Base-by-base conservation (phyloP, 2,113 vertebrate genomes). In the Malurus melanocephalus region DNA sequence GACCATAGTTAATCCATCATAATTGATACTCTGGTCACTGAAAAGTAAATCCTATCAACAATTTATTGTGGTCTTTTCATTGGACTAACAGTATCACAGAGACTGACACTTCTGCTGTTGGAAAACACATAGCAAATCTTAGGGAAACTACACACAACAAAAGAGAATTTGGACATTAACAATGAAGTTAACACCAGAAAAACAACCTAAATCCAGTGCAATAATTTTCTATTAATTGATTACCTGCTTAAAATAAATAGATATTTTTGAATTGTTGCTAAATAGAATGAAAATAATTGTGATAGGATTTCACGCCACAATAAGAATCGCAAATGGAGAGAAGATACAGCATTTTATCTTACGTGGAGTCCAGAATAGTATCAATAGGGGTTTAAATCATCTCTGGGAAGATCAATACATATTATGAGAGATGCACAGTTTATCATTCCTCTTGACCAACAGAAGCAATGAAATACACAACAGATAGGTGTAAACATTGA, bases 311-410 rank as follows among this genome's bases (percentile, higher is more conserved):
- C 59, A 72, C 65, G 42, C 42, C 76, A 93, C 68, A 88, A n/a
- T 92, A 96, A 93, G 21, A 92, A 92, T 51, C 78, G 43, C n/a
- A 95, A 93, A 92, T 53, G 16, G 71, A 95, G 71, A 64, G 52
- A 91, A 79, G 46, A 89, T 56, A 72, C 6, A 80, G 74, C n/a
- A 68, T 74, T 92, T 84, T 68, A 55, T 85, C 87, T 82, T 51
- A 57, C 27, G 42, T 23, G 40, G 79, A 94, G 42, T 56, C 65
- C 84, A 71, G 43, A 69, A 83, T 57, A 20, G 5, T 88, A 90
- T 81, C 5, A 32, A 93, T 82, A 90, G 86, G 83, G 33, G 53
- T 60, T 94, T 95, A 92, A 96, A 94, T 93, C 46, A 89, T 38
- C 69, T 53, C 33, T 30, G 75, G 73, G 23, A 61, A 60, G 73